phyloP scores from a whole-genome alignment of 2,797 vertebrate genomes.

The Pseudomugil tenellus region DNA sequence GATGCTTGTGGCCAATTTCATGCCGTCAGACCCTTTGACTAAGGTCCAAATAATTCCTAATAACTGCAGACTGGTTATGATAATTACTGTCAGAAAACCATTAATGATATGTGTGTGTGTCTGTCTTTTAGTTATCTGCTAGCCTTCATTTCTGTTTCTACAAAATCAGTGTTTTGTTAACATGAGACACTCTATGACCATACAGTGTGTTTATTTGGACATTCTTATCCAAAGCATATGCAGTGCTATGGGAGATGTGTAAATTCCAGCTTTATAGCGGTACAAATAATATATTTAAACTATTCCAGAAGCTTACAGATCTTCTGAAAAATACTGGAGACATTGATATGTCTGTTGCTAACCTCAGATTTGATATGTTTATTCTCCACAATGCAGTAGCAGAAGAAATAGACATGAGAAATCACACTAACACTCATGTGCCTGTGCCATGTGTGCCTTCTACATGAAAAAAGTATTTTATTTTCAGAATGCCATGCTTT shows the following conservation, averaged over 20 bases:
- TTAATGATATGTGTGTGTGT: conserved; percentile 13
- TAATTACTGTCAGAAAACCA: conserved; percentile 41
- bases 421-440: conserved; percentile 44
- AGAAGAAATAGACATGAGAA: conserved; percentile 34
- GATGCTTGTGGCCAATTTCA: conserved; percentile 60
- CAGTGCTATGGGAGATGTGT: background rate
- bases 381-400: conserved; percentile 27
- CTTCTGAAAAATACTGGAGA: conserved; percentile 28
- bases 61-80: conserved; percentile 37
- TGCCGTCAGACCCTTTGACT: conserved; percentile 38
- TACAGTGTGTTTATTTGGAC: conserved; percentile 7
- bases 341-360: conserved; percentile 34
- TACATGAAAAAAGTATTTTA: conserved; percentile 31
- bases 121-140: conserved; percentile 38
- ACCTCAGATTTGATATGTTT: conserved; percentile 45
- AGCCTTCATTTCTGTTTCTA: conserved; percentile 38
- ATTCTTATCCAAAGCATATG: conserved; percentile 31
- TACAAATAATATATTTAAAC: conserved; percentile 39
- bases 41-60: conserved; percentile 48
- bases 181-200: conserved; percentile 5
- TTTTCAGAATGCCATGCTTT: conserved; percentile 19
- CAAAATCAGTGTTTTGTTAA: conserved; percentile 29
- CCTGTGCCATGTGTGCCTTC: conserved; percentile 27
- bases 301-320: conserved; percentile 19
- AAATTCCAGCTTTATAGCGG: conserved; percentile 15